Evolutionary conservation across 2,797 vertebrate genomes (phyloP).

Genomic region (Gobionotothen gibberifrons): DNA sequence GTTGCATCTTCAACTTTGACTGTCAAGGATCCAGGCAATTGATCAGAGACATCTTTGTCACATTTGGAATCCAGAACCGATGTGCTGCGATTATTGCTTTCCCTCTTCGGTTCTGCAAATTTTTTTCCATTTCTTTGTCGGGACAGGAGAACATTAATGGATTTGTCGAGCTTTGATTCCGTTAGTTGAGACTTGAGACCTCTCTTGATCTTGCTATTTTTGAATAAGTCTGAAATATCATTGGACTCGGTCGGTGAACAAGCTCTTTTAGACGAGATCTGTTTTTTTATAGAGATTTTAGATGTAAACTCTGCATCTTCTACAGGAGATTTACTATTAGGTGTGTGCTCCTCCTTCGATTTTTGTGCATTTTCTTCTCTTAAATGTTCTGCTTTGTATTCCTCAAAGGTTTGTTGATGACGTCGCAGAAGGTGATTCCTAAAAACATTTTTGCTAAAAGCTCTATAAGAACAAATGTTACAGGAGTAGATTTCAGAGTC

Average conservation of each 20-base stretch:
- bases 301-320: constrained; percentile 75
- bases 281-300: constrained; percentile 76
- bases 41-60: constrained; percentile 72
- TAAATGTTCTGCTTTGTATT: constrained; percentile 58
- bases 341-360: constrained; percentile 51
- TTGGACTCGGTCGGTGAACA: constrained; percentile 79
- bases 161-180: constrained; percentile 89
- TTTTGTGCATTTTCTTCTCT: constrained; percentile 55
- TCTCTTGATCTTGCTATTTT: constrained; percentile 89
- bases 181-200: constrained; percentile 86
- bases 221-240: constrained; percentile 89
- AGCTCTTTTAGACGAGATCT: constrained; percentile 63
- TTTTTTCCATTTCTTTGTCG: constrained; percentile 87
- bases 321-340: constrained; percentile 57
- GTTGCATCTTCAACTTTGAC: constrained; percentile 68
- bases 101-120: constrained; percentile 81
- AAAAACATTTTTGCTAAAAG: constrained; percentile 89
- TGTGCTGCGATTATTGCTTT: constrained; percentile 83
- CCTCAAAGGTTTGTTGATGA: constrained; percentile 82
- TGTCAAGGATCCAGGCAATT: constrained; percentile 75
- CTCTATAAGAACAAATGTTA: constrained; percentile 91
- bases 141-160: constrained; percentile 87
- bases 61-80: constrained; percentile 75
- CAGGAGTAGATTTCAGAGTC: constrained; percentile 83
- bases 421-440: constrained; percentile 91